phyloP scores from a whole-genome alignment of 2,797 vertebrate genomes.

The Myotis pilosus region DNA sequence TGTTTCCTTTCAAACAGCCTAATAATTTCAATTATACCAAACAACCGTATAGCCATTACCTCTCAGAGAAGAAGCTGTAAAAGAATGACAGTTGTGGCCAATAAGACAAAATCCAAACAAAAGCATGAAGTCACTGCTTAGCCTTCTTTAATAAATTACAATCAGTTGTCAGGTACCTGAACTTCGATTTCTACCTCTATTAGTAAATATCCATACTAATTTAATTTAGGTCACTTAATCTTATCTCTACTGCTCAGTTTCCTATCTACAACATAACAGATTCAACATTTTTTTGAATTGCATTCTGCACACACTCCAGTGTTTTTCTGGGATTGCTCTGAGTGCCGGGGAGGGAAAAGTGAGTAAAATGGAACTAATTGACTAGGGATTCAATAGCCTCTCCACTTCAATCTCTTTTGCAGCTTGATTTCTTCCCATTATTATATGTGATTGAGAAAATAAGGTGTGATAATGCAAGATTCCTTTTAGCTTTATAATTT shows the following conservation, averaged over 20 bases:
- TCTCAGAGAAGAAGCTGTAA: neutral
- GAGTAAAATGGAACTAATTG: neutral
- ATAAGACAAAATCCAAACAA: neutral
- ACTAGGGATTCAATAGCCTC: neutral
- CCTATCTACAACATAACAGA: neutral
- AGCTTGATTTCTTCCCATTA: neutral
- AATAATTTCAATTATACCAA: neutral
- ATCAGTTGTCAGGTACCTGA: neutral
- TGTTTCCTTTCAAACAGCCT: neutral
- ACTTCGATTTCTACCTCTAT: neutral
- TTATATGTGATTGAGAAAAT: slow-evolving; percentile 1
- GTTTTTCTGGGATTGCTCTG: neutral
- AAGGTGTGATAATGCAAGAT: neutral
- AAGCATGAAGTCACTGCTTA: neutral
- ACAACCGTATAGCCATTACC: neutral
- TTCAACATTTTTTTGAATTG: neutral
- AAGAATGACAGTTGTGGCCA: neutral
- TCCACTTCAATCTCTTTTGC: neutral
- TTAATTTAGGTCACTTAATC: slow-evolving; percentile 32
- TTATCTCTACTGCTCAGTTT: neutral
- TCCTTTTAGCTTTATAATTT: neutral
- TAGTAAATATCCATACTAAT: slow-evolving; percentile 28
- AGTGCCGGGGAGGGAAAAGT: neutral
- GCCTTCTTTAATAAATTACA: neutral
- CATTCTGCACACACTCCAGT: neutral